Conservation (phyloP, 2,888 invertebrate genomes). For the Sphaerophoria rueppellii region DNA sequence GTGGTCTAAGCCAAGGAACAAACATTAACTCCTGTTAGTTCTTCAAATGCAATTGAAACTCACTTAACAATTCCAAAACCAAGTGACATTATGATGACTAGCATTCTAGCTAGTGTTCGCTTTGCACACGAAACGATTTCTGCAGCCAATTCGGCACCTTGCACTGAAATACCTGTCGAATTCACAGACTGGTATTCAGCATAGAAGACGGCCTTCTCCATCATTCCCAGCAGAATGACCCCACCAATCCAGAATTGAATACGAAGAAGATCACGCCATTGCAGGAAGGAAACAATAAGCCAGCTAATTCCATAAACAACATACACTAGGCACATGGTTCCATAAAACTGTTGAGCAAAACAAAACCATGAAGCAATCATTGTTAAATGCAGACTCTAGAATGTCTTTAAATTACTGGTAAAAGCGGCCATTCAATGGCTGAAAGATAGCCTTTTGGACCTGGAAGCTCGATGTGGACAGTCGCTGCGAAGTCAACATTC, state of each 20-base stretch:
- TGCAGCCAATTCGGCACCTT: conserved; percentile 91
- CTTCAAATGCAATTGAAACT: conserved; percentile 78
- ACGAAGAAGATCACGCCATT: conserved; percentile 94
- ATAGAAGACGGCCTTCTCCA: conserved; percentile 94
- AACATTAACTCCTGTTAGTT: not conserved
- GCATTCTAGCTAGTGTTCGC: conserved; percentile 94
- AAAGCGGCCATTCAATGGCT: conserved; percentile 93
- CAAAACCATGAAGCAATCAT: not conserved
- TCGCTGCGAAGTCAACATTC: conserved; percentile 83
- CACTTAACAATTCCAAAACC: conserved; percentile 98
- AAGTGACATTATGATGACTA: conserved; percentile 96
- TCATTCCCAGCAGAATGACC: conserved; percentile 93
- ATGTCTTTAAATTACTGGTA: conserved; percentile 85
- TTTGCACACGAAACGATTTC: conserved; percentile 96
- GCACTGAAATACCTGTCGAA: conserved; percentile 85
- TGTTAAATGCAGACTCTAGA: not conserved
- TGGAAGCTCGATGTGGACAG: conserved; percentile 88
- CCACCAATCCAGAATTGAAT: conserved; percentile 98
- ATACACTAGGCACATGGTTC: conserved; percentile 94
- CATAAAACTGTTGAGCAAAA: conserved; percentile 88
- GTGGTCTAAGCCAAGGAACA: conserved; percentile 85
- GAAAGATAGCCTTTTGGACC: conserved; percentile 92
- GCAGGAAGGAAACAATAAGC: conserved; percentile 91
- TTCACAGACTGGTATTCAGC: conserved; percentile 93
- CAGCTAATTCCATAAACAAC: conserved; percentile 91